Conservation (phyloP, 2,888 invertebrate species). For the Sarcophaga variegata region DNA sequence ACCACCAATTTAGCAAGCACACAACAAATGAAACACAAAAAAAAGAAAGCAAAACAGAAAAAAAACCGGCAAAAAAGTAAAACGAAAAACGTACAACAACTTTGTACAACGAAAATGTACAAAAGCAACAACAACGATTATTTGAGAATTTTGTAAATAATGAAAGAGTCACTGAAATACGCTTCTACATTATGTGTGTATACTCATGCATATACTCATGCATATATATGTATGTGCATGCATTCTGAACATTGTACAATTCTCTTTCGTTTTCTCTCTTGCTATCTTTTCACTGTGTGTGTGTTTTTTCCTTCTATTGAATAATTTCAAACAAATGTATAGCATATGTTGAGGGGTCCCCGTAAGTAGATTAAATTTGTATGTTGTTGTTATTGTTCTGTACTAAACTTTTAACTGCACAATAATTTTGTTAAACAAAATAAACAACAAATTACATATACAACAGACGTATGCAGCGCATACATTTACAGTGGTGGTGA, state of each 20-base stretch:
- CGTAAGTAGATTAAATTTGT: background rate
- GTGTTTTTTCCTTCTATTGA: background rate
- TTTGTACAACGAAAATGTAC: background rate
- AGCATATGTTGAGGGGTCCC: constrained; percentile 38
- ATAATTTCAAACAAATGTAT: constrained; percentile 20
- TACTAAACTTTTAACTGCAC: constrained; percentile 43
- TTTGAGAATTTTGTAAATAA: background rate
- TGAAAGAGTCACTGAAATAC: background rate
- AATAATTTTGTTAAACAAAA: constrained; percentile 58
- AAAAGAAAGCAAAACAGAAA: background rate
- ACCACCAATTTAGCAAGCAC: constrained; percentile 51
- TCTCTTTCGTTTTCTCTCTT: no score
- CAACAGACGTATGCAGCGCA: background rate
- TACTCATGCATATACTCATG: no score
- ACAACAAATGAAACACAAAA: constrained; percentile 15
- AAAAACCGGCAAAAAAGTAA: background rate
- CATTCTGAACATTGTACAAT: no score
- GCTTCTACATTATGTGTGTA: background rate
- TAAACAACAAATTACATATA: constrained; percentile 54
- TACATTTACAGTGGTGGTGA: background rate
- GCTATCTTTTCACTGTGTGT: background rate
- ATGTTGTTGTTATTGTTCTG: background rate
- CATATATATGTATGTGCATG: no score
- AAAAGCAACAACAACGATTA: background rate
- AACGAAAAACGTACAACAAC: background rate